These are phyloP conservation scores for Hydractinia symbiolongicarpus DNA, from an alignment of 30 jellyfish, hydroid and myxozoan species.

Conservation along the genomic window DNA sequence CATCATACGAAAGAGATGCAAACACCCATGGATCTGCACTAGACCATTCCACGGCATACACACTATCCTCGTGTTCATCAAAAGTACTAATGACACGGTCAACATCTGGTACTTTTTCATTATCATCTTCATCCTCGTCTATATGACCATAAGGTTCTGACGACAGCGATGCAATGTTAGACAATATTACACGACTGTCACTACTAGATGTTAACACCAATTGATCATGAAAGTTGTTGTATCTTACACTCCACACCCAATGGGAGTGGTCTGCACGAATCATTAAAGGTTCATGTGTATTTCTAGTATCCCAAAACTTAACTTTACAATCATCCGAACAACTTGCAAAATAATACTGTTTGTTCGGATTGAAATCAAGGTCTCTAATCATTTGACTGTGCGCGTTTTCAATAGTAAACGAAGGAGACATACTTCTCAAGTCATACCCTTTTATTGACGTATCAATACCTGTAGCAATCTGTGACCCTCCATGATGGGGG, in stretches of 20 bases:
- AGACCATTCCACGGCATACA: slow-evolving; percentile 97
- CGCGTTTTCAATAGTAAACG: slow-evolving; percentile 66
- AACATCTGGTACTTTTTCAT: slow-evolving; percentile 54
- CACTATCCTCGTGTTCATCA: slow-evolving; percentile 98
- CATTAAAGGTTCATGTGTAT: slow-evolving; percentile 64
- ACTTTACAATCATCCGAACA: slow-evolving; percentile 97
- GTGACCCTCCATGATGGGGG: slow-evolving; percentile 95
- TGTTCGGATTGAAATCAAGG: slow-evolving; percentile 88
- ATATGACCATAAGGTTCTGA: slow-evolving; percentile 96
- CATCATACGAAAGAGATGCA: slow-evolving; percentile 95
- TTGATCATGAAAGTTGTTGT: slow-evolving; percentile 93
- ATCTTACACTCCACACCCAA: slow-evolving; percentile 99
- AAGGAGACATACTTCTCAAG: slow-evolving; percentile 47
- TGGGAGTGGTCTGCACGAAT: slow-evolving; percentile 91
- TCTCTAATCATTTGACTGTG: slow-evolving; percentile 93
- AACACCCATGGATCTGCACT: slow-evolving; percentile 98
- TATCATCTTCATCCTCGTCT: slow-evolving; percentile 90
- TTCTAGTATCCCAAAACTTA: slow-evolving; percentile 91
- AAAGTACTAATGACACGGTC: slow-evolving; percentile 69
- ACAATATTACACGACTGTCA: slow-evolving; percentile 87
- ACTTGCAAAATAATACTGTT: slow-evolving; percentile 74
- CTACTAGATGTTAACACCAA: slow-evolving; percentile 90
- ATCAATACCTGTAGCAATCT: slow-evolving; percentile 82
- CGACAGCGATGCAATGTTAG: slow-evolving; percentile 82
- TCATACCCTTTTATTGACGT: slow-evolving; percentile 82